phyloP scores from a whole-genome alignment of 1,140 invertebrate genomes.

The Ceratitis capitata region DNA sequence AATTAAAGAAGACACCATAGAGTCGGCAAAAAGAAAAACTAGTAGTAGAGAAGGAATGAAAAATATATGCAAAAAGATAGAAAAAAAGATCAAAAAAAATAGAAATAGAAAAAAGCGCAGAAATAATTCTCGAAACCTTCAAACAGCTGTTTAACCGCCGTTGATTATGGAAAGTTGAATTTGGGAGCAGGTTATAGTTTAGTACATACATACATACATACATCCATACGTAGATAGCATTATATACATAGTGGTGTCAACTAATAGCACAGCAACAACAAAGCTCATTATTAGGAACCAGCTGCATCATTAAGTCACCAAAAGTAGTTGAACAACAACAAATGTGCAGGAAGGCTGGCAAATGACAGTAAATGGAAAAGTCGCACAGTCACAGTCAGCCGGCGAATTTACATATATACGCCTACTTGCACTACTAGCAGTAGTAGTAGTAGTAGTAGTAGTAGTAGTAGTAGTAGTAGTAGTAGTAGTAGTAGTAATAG shows the following conservation, averaged over 20 bases:
- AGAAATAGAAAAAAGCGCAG: neutral
- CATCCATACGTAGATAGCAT: neutral
- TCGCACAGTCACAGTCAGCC: slow-evolving; percentile 15
- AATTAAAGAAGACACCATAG: neutral
- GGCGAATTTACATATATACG: too few species aligned
- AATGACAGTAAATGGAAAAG: neutral
- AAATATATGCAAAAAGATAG: neutral
- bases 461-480: too few species aligned
- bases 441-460: too few species aligned
- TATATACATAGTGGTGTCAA: neutral
- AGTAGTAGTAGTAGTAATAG: too few species aligned
- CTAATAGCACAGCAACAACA: slow-evolving; percentile 4
- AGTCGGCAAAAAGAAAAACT: neutral
- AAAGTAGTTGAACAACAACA: neutral
- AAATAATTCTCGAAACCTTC: slow-evolving; percentile 21
- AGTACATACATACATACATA: too few species aligned
- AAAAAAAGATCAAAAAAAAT: neutral
- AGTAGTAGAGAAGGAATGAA: neutral
- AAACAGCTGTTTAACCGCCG: neutral
- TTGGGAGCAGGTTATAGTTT: slow-evolving; percentile 13
- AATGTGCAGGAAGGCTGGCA: neutral
- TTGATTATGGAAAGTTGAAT: neutral
- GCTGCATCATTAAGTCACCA: neutral
- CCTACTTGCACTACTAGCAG: neutral
- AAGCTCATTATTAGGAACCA: neutral